Evolutionary conservation across 1,140 invertebrate genomes (phyloP).

Genomic region (Neocloeon triangulifer): DNA sequence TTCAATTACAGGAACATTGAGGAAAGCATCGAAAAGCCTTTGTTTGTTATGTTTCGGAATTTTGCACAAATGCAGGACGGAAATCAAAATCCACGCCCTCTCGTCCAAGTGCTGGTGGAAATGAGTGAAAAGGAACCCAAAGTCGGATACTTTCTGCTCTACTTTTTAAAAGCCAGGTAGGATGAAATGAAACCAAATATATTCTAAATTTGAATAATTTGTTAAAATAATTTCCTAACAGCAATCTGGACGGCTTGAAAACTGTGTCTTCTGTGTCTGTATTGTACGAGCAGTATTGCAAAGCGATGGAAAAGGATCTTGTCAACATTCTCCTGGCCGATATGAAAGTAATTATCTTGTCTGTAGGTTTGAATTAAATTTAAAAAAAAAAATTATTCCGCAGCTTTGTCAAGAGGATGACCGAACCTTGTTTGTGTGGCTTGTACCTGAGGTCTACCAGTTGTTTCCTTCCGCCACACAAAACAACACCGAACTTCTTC

Average conservation of each 20-base stretch:
- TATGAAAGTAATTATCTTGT: constrained; percentile 49
- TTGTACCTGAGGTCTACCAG: constrained; percentile 76
- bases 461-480: constrained; percentile 70
- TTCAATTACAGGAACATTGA: constrained; percentile 30
- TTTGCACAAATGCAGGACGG: constrained; percentile 42
- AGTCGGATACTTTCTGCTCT: constrained; percentile 68
- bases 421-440: constrained; percentile 63
- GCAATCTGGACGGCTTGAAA: constrained; percentile 48
- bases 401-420: constrained; percentile 67
- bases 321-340: constrained; percentile 52
- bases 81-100: constrained; percentile 49
- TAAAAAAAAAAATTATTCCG: too few species aligned
- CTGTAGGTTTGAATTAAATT: too few species aligned
- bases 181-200: constrained; percentile 16
- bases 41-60: constrained; percentile 62
- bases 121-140: constrained; percentile 44
- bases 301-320: constrained; percentile 51
- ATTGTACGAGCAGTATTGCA: constrained; percentile 71
- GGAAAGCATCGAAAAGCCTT: constrained; percentile 54
- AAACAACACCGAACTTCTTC: constrained; percentile 61
- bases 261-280: too few species aligned
- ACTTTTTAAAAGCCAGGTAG: constrained; percentile 56
- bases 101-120: constrained; percentile 48
- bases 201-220: not conserved
- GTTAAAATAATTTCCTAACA: constrained; percentile 10